Percentiles rank a stretch among this genome's conserved stretches.
These are phyloP conservation scores for Diadromus collaris DNA, from an alignment of 2,888 invertebrate species.

Conservation along the genomic window DNA sequence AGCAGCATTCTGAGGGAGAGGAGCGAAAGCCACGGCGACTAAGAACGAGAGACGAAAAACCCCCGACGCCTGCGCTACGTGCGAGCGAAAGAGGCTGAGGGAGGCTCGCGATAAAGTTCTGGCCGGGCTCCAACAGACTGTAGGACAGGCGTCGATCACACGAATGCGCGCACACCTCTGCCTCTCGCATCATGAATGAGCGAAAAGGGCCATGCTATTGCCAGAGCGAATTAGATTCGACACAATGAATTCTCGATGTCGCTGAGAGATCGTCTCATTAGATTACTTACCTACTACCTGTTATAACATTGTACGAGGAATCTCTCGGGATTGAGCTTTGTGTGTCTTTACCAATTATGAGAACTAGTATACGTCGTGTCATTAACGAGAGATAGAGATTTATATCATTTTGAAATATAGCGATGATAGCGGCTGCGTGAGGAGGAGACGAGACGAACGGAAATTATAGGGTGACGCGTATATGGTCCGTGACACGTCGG, in stretches of 20 bases:
- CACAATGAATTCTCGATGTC: slow-evolving; percentile 21
- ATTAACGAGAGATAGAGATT: not conserved
- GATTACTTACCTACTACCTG: not conserved
- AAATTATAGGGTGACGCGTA: slow-evolving; percentile 22
- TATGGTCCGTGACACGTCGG: not conserved
- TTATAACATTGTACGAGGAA: not conserved
- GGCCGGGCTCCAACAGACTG: slow-evolving; percentile 71
- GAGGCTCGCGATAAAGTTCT: slow-evolving; percentile 73
- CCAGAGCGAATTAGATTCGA: slow-evolving; percentile 2
- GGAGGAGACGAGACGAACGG: not conserved
- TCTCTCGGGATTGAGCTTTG: too few relatives aligned
- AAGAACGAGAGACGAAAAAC: slow-evolving; percentile 39
- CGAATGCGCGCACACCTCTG: not conserved
- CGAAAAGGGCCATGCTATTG: not conserved
- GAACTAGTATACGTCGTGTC: not conserved
- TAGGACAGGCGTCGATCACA: slow-evolving; percentile 64
- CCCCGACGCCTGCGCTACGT: slow-evolving; percentile 9
- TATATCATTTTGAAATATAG: not conserved
- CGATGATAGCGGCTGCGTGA: not conserved
- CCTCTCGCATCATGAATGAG: slow-evolving; percentile 72
- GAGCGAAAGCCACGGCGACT: slow-evolving; percentile 56
- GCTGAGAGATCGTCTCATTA: not conserved
- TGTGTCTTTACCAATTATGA: not conserved
- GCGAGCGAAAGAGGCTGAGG: slow-evolving; percentile 29
- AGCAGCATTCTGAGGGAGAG: slow-evolving; percentile 66